Evolutionary conservation across 2,888 invertebrate genomes (phyloP), one percentile per base, ranked within the genome.

Genomic region (Drosophila sordidula): DNA sequence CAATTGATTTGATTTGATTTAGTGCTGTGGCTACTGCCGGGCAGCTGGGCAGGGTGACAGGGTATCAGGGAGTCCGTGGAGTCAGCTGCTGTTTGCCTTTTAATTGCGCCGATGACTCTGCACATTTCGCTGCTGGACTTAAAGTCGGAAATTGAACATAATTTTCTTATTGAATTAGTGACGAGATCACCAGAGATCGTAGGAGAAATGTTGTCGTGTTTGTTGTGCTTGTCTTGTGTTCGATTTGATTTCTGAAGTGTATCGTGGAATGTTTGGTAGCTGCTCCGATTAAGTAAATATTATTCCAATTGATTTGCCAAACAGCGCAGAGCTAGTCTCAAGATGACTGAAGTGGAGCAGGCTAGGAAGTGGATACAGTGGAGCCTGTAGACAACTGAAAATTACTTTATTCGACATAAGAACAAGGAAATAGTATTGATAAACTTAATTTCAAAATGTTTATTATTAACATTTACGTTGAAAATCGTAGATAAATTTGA

Each of bases 221-320:
- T 44, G 47, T 42, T 64, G 52, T 80, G 67, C 73, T 78, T 74
- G 67, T 70, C 75, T 73, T 69, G 71, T 73, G 77, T 86, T 72
- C 58, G 76, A 83, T 78, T 88, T 86, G 85, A 86, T 86, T 88
- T 88, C 75, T 86, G 78, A 77, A 86, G 85, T 86, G 84, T 79
- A 73, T 66, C 82, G 69, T 73, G 83, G 85, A 81, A 85, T 82
- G 75, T 81, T 81, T 85, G 85, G 82, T 83, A 81, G 87, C 82
- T 68, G 61, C 71, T 73, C 51, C 59, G 73, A 70, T 57, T 78
- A 85, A 78, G 54, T 65, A 61, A 84, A 87, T 84, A 84, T 84
- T 84, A 65, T 69, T 85, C 76, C 66, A 79, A 85, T 85, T 84
- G 83, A 84, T 84, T 84, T 84, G 80, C 80, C 70, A 85, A 82